A percentile compares a stretch with the other conserved stretches of the same genome.
These are phyloP conservation scores for Acholoe squamosa DNA, from an alignment of 2,888 invertebrate species.

Conservation along the genomic window DNA sequence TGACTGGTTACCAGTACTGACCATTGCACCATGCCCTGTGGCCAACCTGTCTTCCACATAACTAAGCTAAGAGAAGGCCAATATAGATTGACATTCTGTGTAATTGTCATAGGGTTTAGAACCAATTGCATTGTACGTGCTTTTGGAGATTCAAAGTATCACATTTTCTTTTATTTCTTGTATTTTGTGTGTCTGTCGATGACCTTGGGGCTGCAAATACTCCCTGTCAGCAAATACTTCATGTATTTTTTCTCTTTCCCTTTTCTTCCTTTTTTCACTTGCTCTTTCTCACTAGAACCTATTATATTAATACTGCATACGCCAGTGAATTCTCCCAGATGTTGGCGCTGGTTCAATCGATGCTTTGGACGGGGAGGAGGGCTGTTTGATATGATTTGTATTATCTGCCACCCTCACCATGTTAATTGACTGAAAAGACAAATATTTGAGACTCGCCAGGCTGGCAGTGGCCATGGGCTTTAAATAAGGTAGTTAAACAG, in stretches of 20 bases:
- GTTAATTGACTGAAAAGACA: slow-evolving; percentile 53
- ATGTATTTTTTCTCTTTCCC: background rate
- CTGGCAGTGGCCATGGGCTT: background rate
- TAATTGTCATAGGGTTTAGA: too few relatives aligned
- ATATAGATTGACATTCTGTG: background rate
- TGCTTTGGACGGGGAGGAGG: background rate
- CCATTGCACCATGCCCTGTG: background rate
- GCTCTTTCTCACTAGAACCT: background rate
- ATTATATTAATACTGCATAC: slow-evolving; percentile 37
- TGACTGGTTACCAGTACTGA: background rate
- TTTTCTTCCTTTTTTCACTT: background rate
- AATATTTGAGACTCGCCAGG: slow-evolving; percentile 25
- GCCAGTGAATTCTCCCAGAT: slow-evolving; percentile 31
- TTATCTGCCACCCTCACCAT: slow-evolving; percentile 38
- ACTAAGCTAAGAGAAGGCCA: background rate
- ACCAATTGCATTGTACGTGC: background rate
- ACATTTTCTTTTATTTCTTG: background rate
- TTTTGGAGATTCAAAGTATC: background rate
- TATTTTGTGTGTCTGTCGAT: background rate
- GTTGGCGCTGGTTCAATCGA: slow-evolving; percentile 5
- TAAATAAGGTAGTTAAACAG: slow-evolving; percentile 33
- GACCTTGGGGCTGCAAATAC: background rate
- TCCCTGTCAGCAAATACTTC: background rate
- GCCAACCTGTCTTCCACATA: background rate
- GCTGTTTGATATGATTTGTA: slow-evolving; percentile 42